These are phyloP conservation scores for Xestia rhomboidea DNA, from an alignment of 2,888 invertebrate genomes.

Conservation along the genomic window DNA sequence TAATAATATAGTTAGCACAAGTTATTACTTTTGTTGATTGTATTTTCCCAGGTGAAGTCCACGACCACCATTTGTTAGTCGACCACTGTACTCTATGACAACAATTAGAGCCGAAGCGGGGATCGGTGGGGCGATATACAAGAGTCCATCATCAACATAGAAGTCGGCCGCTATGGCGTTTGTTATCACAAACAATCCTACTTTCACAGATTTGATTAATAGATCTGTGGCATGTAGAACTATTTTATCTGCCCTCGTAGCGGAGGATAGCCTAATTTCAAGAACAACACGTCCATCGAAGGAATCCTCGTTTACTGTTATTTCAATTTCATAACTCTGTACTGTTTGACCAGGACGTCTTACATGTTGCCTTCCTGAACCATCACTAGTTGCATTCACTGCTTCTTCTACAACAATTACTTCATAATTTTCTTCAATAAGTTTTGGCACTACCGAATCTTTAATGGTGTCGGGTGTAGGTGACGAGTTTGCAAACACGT, in stretches of 20 bases:
- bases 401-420: slow-evolving; percentile 40
- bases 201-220: slow-evolving; percentile 68
- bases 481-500: slow-evolving; percentile 72
- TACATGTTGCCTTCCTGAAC: slow-evolving; percentile 58
- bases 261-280: slow-evolving; percentile 64
- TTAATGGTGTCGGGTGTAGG: slow-evolving; percentile 61
- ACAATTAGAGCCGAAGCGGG: slow-evolving; percentile 68
- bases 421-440: slow-evolving; percentile 25
- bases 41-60: slow-evolving; percentile 74
- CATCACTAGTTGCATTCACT: slow-evolving; percentile 53
- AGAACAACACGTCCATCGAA: slow-evolving; percentile 76
- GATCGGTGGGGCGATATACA: slow-evolving; percentile 71
- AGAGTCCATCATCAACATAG: slow-evolving; percentile 58
- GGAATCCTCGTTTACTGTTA: slow-evolving; percentile 69
- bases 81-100: slow-evolving; percentile 77
- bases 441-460: slow-evolving; percentile 30
- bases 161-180: slow-evolving; percentile 66
- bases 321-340: slow-evolving; percentile 69
- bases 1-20: background rate
- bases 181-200: slow-evolving; percentile 70
- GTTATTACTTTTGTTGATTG: slow-evolving; percentile 66
- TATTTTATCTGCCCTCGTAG: slow-evolving; percentile 72
- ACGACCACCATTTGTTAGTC: slow-evolving; percentile 66
- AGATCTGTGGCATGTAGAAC: slow-evolving; percentile 71
- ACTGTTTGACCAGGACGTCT: slow-evolving; percentile 77